Evolutionary conservation across 2,113 vertebrate species (phyloP).

Genomic region (Agapornis roseicollis): DNA sequence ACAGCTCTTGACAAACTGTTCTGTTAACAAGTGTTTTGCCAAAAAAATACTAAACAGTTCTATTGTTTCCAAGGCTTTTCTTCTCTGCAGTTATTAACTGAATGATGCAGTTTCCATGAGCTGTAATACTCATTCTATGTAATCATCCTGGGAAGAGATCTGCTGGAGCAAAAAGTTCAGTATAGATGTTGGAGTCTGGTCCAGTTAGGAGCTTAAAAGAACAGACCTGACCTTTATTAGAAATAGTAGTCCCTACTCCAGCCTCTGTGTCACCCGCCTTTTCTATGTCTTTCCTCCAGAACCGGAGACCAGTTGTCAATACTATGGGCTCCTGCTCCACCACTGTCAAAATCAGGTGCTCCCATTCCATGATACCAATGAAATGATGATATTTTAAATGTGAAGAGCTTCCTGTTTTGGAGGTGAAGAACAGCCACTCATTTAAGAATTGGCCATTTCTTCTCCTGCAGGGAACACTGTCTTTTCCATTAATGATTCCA

Average conservation of each 20-base stretch:
- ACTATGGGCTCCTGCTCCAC: not conserved
- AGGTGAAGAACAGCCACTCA: not conserved
- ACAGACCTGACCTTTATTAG: not conserved
- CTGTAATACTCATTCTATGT: not conserved
- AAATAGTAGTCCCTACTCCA: not conserved
- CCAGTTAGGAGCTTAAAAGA: not conserved
- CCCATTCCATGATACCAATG: not conserved
- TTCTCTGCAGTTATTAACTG: not conserved
- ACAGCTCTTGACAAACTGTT: not conserved
- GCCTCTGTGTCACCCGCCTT: not conserved
- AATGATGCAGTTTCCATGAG: not conserved
- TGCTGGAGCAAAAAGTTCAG: not conserved
- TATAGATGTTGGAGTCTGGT: not conserved
- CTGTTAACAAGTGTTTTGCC: not conserved
- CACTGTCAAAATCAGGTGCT: not conserved
- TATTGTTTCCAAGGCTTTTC: not conserved
- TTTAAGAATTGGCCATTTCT: not conserved
- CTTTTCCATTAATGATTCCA: not conserved
- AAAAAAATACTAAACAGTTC: not conserved
- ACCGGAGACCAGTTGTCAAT: not conserved
- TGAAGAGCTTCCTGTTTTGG: not conserved
- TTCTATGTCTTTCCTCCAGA: not conserved
- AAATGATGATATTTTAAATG: not conserved
- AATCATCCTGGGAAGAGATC: not conserved
- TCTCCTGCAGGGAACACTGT: not conserved